Conservation (phyloP, 2,113 vertebrate species). For the Pachycephala philippinensis region DNA sequence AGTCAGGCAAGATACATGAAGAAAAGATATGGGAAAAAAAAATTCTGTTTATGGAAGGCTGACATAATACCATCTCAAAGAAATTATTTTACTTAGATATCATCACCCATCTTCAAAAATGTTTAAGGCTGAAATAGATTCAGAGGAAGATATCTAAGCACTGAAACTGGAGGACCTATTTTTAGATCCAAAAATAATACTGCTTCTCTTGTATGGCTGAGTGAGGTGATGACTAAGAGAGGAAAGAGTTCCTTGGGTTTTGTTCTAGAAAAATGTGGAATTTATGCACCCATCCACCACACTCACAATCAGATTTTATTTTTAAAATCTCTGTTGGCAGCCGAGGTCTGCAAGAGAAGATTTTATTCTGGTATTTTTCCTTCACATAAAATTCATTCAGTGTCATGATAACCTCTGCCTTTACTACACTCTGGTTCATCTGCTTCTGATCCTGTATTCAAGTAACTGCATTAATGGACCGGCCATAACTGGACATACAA, state of each 20-base stretch:
- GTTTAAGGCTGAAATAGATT: background rate
- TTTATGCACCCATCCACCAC: background rate
- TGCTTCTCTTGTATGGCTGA: background rate
- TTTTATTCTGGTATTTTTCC: background rate
- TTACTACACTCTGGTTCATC: background rate
- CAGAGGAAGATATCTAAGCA: background rate
- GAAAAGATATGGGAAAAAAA: background rate
- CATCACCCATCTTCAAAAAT: background rate
- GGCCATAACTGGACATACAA: background rate
- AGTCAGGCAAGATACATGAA: background rate
- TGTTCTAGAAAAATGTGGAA: background rate
- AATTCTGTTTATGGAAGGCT: background rate
- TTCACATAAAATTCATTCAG: background rate
- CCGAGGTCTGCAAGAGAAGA: background rate
- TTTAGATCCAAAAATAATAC: background rate
- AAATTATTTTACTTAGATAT: background rate
- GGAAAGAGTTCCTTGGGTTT: background rate
- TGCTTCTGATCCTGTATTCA: background rate
- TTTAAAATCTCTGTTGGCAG: background rate
- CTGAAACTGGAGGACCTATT: background rate
- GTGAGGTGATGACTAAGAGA: background rate
- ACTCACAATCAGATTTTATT: background rate
- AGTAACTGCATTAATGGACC: background rate
- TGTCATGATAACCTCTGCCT: background rate
- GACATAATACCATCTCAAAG: background rate